Percentiles rank a stretch among this genome's conserved stretches.
phyloP scores from a whole-genome alignment of 2,797 vertebrate genomes.

The Botia kubotai region DNA sequence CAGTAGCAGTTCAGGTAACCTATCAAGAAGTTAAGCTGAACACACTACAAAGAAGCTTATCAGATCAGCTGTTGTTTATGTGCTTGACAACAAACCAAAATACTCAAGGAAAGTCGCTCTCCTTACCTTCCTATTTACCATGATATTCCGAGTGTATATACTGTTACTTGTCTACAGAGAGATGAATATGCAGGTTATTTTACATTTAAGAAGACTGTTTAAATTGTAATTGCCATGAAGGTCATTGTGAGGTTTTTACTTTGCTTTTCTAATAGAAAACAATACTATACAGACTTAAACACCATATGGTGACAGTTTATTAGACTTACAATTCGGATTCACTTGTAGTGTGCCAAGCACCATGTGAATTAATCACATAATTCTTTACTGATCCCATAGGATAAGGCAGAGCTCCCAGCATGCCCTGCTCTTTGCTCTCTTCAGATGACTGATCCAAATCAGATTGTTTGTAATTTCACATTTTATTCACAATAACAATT shows the following conservation, averaged over 20 bases:
- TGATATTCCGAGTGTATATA: not conserved
- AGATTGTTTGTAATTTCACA: conserved; percentile 60
- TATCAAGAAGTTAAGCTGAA: conserved; percentile 69
- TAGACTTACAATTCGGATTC: conserved; percentile 22
- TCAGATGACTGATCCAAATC: conserved; percentile 58
- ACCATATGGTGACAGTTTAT: not conserved
- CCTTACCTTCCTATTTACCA: conserved; percentile 16
- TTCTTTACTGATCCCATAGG: conserved; percentile 74
- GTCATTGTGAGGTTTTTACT: not conserved
- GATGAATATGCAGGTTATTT: not conserved
- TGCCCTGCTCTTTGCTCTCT: conserved; percentile 59
- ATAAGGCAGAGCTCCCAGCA: conserved; percentile 68
- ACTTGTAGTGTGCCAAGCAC: conserved; percentile 69
- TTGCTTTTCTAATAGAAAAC: not conserved
- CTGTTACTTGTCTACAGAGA: not conserved
- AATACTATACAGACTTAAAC: not conserved
- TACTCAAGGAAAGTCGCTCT: conserved; percentile 67
- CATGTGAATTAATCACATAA: conserved; percentile 77
- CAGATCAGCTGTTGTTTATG: conserved; percentile 76
- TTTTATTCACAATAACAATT: conserved; percentile 73
- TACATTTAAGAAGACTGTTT: not conserved
- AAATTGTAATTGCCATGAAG: not conserved
- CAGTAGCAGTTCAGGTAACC: conserved; percentile 67
- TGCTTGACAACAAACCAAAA: conserved; percentile 77
- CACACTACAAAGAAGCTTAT: conserved; percentile 78